Evolutionary conservation across 2,113 vertebrate species (phyloP).

Genomic region (Psittacara wagleri): DNA sequence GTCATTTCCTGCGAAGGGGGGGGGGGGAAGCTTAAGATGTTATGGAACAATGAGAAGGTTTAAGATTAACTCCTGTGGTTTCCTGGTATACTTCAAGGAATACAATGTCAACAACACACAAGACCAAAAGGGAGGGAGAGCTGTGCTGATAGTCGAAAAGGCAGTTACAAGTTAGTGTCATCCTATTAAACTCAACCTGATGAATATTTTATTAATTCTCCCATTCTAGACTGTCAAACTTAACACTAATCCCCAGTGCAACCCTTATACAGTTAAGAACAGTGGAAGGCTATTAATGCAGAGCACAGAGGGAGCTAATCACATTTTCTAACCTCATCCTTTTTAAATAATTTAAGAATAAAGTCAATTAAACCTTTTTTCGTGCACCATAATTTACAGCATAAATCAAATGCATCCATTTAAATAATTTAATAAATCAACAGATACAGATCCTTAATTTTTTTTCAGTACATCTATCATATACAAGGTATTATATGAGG

Average conservation of each 20-base stretch:
- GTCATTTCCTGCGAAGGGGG: slow-evolving; percentile 90
- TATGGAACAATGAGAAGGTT: slow-evolving; percentile 66
- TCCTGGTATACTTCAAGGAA: neutral
- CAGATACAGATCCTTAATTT: neutral
- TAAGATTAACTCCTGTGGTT: slow-evolving; percentile 22
- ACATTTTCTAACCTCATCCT: slow-evolving; percentile 8
- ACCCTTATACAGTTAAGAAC: neutral
- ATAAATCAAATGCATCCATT: neutral
- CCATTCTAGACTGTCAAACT: neutral
- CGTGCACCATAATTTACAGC: neutral
- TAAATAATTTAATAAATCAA: neutral
- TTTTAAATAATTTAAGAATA: neutral
- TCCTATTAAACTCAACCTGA: neutral
- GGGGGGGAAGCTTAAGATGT: slow-evolving; percentile 1
- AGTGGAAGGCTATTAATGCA: neutral
- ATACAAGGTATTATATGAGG: neutral
- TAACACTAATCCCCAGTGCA: neutral
- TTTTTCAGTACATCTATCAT: neutral
- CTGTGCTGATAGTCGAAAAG: neutral
- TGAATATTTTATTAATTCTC: neutral
- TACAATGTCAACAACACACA: neutral
- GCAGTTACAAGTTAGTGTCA: neutral
- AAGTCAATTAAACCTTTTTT: neutral
- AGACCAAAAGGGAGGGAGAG: neutral
- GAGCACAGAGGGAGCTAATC: neutral